Conservation (phyloP, 2,888 invertebrate species). For the Aproaerema taeniolella region DNA sequence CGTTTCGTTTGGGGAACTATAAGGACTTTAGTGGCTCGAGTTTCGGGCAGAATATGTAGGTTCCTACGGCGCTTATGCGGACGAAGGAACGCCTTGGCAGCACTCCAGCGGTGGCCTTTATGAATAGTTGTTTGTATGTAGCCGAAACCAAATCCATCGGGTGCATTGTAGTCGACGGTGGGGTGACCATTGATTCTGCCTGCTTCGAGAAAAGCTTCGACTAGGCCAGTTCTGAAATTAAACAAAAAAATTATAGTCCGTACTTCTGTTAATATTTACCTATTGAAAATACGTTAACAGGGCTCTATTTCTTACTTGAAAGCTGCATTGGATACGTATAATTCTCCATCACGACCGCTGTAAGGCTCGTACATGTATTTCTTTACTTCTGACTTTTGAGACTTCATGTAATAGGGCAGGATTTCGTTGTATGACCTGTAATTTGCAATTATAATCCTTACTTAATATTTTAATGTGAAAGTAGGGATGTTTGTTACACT, state of each 20-base stretch:
- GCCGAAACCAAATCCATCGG: conserved; percentile 79
- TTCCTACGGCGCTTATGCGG: conserved; percentile 80
- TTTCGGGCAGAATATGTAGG: conserved; percentile 68
- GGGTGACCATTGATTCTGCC: conserved; percentile 76
- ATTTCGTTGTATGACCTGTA: conserved; percentile 81
- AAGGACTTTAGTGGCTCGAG: conserved; percentile 56
- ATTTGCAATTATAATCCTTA: no score
- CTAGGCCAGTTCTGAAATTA: conserved; percentile 64
- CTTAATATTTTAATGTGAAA: no score
- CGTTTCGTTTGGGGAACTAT: conserved; percentile 75
- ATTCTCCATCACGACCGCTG: conserved; percentile 79
- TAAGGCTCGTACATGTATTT: conserved; percentile 70
- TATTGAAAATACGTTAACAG: no score
- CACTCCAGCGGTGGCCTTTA: conserved; percentile 81
- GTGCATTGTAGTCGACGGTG: conserved; percentile 79
- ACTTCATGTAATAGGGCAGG: conserved; percentile 78
- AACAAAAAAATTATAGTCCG: no score
- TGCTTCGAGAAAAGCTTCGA: conserved; percentile 78
- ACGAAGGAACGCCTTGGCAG: conserved; percentile 81
- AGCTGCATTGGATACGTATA: conserved; percentile 80
- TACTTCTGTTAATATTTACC: no score
- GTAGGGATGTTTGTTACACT: no score
- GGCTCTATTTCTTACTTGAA: conserved; percentile 72
- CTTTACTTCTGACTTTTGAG: conserved; percentile 72
- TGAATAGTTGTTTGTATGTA: conserved; percentile 70